phyloP scores from a whole-genome alignment of 2,113 vertebrate genomes.

The Columba livia region DNA sequence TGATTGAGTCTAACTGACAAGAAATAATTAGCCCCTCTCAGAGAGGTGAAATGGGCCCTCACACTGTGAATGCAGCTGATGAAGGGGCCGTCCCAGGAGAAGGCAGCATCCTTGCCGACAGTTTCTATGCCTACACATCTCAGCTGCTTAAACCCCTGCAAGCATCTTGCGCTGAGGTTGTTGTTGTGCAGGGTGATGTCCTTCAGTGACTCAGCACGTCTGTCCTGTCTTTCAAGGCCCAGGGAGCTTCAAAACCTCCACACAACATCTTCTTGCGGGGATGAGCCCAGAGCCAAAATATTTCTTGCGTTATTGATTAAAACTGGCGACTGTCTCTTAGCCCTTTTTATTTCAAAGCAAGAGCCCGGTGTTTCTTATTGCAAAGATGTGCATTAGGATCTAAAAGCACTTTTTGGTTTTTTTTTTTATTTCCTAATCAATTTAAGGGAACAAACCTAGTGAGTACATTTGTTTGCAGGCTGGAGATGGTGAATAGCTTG shows the following conservation, averaged over 20 bases:
- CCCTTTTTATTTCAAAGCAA: not conserved
- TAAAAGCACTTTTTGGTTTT: not conserved
- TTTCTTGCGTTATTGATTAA: not conserved
- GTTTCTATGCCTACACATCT: not conserved
- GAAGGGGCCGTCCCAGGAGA: slow-evolving; percentile 12
- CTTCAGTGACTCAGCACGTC: not conserved
- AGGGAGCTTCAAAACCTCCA: not conserved
- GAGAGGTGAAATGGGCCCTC: slow-evolving; percentile 51
- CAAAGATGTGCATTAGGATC: not conserved
- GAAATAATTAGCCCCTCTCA: slow-evolving; percentile 64
- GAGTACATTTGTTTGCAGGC: not conserved
- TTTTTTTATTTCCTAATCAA: not conserved
- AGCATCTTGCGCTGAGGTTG: not conserved
- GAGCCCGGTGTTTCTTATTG: not conserved
- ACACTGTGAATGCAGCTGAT: slow-evolving; percentile 61
- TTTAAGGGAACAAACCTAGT: not conserved
- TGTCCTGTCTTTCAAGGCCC: not conserved
- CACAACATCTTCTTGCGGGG: not conserved
- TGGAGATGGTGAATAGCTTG: not conserved
- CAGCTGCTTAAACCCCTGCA: not conserved
- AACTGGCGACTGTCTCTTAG: not conserved
- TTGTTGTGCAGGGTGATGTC: not conserved
- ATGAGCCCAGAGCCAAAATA: not conserved
- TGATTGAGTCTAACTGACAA: slow-evolving; percentile 66
- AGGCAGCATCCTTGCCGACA: not conserved